Percentiles rank a stretch among this genome's conserved stretches.
phyloP scores from a whole-genome alignment of 2,888 invertebrate species.

The Cyrtodaria siliqua region DNA sequence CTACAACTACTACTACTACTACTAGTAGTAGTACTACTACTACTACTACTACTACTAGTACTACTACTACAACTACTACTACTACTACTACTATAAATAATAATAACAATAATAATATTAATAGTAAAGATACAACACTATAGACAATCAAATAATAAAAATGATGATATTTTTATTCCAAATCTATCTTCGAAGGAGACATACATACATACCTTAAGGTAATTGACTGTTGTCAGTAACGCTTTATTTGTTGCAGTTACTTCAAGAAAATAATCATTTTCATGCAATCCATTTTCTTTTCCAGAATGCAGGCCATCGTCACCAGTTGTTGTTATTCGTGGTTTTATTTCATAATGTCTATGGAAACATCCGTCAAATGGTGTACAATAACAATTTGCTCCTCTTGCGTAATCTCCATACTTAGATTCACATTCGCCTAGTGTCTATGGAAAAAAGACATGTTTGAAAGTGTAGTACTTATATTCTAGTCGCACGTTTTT shows the following conservation, averaged over 20 bases:
- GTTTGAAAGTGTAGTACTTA: too few relatives aligned
- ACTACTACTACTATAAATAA: too few relatives aligned
- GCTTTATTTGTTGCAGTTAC: conserved; percentile 71
- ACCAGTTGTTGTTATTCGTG: background rate
- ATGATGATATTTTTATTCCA: too few relatives aligned
- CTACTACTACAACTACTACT: too few relatives aligned
- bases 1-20: too few relatives aligned
- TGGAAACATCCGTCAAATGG: conserved; percentile 69
- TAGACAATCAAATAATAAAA: too few relatives aligned
- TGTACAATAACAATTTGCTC: conserved; percentile 69
- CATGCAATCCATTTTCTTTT: conserved; percentile 63
- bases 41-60: too few relatives aligned
- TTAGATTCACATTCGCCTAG: conserved; percentile 34
- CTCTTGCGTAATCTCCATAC: conserved; percentile 54
- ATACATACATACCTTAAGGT: conserved; percentile 68
- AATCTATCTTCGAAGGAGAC: too few relatives aligned
- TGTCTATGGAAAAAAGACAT: conserved; percentile 17
- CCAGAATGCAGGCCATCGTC: conserved; percentile 48
- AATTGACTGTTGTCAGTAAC: conserved; percentile 50
- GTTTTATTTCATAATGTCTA: conserved; percentile 64
- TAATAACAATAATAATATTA: too few relatives aligned
- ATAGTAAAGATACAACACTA: too few relatives aligned
- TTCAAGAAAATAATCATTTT: conserved; percentile 71
- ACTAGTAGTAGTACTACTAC: too few relatives aligned
- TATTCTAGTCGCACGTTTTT: too few relatives aligned